Base-by-base conservation (phyloP, 1,140 invertebrate genomes). In the Pteromalus puparum region DNA sequence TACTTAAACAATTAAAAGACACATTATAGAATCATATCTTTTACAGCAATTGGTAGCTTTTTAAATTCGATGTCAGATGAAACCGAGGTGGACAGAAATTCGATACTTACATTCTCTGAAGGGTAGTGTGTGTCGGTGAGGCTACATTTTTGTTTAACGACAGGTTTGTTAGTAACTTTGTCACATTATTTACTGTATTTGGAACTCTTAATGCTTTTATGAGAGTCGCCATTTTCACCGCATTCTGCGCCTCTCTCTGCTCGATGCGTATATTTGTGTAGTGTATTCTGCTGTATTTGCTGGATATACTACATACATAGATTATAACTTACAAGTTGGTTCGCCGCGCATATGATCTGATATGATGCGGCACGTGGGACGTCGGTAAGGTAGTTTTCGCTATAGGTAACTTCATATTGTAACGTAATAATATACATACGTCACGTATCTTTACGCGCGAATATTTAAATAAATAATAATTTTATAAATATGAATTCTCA, bases 161-260 rank as follows among this genome's bases (percentile, higher is more conserved):
- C 7, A 90, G 81, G 85, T 90, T 91, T 28, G 83, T 87, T 10
- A 91, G 86, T n/a, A 89, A 77, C 68, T 89, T 91, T 9, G 84
- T 85, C 6, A 92, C 76, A 87, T 87, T 90, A 77, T 89, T 89
- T 80, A 91, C 24, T 46, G 67, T 72, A 67, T 68, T 87, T 7
- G 87, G 85, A 82, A 86, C 30, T 34, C 87, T 88, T 53, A 90
- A 21, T 4, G 46, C 74, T 86, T 88, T 90, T 15, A 68, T 77
- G 9, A 91, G 72, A 26, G 82, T 85, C 53, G 90, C 88, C 90
- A 92, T 91, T 85, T 90, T 90, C 34, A 48, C 68, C 46, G 80
- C 38, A 74, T 81, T 21, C 53, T 61, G 53, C 53, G 4, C 6
- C 18, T 5, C 30, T 34, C n/a, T n/a, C n/a, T n/a, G n/a, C n/a